These are phyloP conservation scores for Oreocharis arfaki DNA, from an alignment of 2,113 vertebrate species.

Conservation along the genomic window DNA sequence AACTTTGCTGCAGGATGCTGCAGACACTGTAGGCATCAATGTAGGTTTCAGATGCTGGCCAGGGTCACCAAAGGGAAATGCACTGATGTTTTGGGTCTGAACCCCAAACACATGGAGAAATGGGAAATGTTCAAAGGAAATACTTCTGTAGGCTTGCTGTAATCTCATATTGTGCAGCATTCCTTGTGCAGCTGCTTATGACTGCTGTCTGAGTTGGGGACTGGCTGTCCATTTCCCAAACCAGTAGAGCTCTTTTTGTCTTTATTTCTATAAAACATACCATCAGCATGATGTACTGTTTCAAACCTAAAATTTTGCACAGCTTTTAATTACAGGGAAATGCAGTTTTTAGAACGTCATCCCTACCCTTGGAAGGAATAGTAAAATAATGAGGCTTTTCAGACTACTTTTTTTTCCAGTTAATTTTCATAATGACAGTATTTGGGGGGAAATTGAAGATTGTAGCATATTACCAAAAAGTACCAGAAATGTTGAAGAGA, in stretches of 20 bases:
- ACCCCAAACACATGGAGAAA: not conserved
- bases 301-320: slow-evolving; percentile 57
- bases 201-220: not conserved
- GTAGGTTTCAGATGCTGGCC: not conserved
- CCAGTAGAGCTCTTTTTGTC: not conserved
- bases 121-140: not conserved
- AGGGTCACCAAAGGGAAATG: not conserved
- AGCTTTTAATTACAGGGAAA: slow-evolving; percentile 53
- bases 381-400: slow-evolving; percentile 37
- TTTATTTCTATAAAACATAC: slow-evolving; percentile 26
- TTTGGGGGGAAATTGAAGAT: slow-evolving; percentile 32
- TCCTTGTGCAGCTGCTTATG: not conserved
- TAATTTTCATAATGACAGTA: slow-evolving; percentile 40
- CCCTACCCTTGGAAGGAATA: slow-evolving; percentile 35
- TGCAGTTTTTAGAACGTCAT: slow-evolving; percentile 43
- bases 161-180: not conserved
- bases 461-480: slow-evolving; percentile 23
- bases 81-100: not conserved
- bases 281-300: not conserved
- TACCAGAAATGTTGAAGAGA: not conserved
- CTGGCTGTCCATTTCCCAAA: not conserved
- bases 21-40: not conserved
- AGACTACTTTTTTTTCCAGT: not conserved
- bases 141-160: not conserved
- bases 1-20: not conserved